Evolutionary conservation across 2,797 vertebrate genomes (phyloP), one percentile per base, ranked within the genome.

Genomic region (Darevskia mixta): DNA sequence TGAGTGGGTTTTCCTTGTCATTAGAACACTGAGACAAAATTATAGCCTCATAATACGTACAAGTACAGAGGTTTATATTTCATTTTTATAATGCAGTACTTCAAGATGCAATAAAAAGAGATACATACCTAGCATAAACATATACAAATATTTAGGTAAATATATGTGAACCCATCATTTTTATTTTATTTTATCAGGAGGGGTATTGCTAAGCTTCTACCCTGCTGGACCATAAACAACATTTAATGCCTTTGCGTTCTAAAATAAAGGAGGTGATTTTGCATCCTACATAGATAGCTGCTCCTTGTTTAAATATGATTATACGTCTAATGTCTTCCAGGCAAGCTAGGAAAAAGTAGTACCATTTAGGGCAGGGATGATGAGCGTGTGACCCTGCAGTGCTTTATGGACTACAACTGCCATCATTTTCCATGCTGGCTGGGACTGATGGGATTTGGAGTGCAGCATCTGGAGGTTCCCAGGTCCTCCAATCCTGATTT

Each of bases 11-110:
- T 75, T 90, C 18, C 78, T 79, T 84, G 81, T 83, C 43, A 80
- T 83, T 90, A 87, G 82, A 90, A 83, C n/a, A 83, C 5, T 83
- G 76, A 66, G 61, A 80, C 76, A 84, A 90, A 87, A 90, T 83
- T 83, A 84, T 84, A 76, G 81, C 69, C 77, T 84, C 76, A 84
- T 87, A 79, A 87, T 90, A 17, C 18, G n/a, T 79, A 55, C 67
- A 84, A 49, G 77, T 43, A 45, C 5, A 27, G 71, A 35, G 55
- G 27, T 55, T 18, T 72, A n/a, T 79, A 86, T 86, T 89, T 89
- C 71, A 89, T 79, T 87, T 87, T 90, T 87, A 90, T 69, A 64
- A 69, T 41, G 76, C 69, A 80, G 71, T 80, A 80, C 81, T 58
- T 84, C 61, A 81, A 77, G 43, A 80, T 67, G 84, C 72, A 87